These are phyloP conservation scores for Notocelia uddmanniana DNA, from an alignment of 2,888 invertebrate genomes.

Conservation along the genomic window DNA sequence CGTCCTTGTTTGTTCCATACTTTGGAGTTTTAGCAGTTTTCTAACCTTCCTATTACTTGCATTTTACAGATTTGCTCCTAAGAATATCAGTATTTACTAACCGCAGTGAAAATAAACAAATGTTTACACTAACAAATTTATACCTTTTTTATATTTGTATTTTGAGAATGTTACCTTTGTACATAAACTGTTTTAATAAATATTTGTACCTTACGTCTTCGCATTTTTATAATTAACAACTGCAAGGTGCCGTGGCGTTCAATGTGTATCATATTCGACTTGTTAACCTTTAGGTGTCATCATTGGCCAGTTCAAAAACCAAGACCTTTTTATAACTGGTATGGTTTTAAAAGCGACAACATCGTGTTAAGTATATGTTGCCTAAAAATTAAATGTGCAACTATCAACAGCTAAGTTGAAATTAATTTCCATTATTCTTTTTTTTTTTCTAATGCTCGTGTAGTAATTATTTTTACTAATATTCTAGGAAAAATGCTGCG, in stretches of 20 bases:
- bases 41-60: slow-evolving; percentile 35
- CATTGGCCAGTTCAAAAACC: slow-evolving; percentile 11
- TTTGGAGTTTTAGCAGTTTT: slow-evolving; percentile 47
- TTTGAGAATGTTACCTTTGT: slow-evolving; percentile 34
- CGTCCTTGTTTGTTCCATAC: slow-evolving; percentile 47
- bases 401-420: slow-evolving; percentile 9
- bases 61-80: slow-evolving; percentile 82
- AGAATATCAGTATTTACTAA: slow-evolving; percentile 83
- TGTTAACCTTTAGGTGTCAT: background rate
- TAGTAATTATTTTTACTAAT: slow-evolving; percentile 64
- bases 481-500: slow-evolving; percentile 78
- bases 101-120: slow-evolving; percentile 31
- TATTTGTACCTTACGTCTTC: background rate
- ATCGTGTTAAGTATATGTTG: background rate
- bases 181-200: slow-evolving; percentile 27
- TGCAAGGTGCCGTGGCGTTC: background rate
- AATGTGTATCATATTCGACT: slow-evolving; percentile 6
- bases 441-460: slow-evolving; percentile 15
- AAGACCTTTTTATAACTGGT: slow-evolving; percentile 33
- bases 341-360: background rate
- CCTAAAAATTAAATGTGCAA: background rate
- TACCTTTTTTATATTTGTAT: slow-evolving; percentile 33
- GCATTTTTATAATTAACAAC: slow-evolving; percentile 14
- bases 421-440: background rate
- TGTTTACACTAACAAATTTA: slow-evolving; percentile 20